Conservation (phyloP, 1,140 invertebrate genomes). For the Anastrepha ludens region DNA sequence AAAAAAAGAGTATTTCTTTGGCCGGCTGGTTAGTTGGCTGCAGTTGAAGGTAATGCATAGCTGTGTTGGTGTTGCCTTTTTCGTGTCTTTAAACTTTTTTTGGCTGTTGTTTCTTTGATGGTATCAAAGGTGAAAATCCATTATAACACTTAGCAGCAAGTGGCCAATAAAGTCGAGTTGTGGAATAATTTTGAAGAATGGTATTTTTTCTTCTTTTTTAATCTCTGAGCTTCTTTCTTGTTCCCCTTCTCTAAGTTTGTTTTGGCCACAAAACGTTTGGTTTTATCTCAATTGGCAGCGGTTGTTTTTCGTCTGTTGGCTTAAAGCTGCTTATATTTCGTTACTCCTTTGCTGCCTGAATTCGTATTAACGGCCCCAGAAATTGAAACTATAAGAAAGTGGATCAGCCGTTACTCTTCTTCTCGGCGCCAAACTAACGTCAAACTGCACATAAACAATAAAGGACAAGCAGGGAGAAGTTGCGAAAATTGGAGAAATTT, state of each 20-base stretch:
- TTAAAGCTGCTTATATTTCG: too few species aligned
- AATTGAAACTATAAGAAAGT: too few species aligned
- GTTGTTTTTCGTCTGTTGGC: neutral
- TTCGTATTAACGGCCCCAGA: too few species aligned
- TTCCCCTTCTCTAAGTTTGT: neutral
- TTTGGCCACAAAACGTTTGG: neutral
- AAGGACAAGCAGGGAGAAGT: too few species aligned
- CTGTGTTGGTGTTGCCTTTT: neutral
- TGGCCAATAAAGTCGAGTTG: neutral
- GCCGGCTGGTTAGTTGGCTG: neutral
- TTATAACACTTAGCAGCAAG: neutral
- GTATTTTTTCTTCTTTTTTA: neutral
- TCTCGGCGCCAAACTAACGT: too few species aligned
- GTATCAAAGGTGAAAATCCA: neutral
- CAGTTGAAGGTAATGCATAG: neutral
- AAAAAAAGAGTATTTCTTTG: slow-evolving; percentile 6
- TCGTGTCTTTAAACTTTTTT: neutral
- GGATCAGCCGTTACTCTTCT: too few species aligned
- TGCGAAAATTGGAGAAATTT: too few species aligned
- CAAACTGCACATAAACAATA: too few species aligned
- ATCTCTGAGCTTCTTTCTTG: neutral
- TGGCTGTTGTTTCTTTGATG: neutral
- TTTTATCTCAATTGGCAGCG: neutral
- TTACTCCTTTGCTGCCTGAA: too few species aligned
- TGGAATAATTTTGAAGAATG: neutral